phyloP scores from a whole-genome alignment of 2,888 invertebrate genomes.

The Lamproptera curius region DNA sequence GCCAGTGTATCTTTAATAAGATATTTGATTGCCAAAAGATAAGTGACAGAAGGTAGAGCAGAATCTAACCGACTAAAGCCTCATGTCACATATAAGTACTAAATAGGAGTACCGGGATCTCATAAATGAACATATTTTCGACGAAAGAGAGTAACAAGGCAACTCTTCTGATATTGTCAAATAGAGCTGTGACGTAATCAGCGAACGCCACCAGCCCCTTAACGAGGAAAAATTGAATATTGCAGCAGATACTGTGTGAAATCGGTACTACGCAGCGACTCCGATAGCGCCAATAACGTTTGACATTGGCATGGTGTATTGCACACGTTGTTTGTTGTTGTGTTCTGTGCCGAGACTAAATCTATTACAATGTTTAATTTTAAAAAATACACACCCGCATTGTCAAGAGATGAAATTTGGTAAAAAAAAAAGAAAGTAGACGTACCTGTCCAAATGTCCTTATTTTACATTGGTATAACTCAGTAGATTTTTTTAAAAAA shows the following conservation, averaged over 20 bases:
- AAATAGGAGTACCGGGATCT: too few relatives aligned
- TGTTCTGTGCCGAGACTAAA: slow-evolving; percentile 27
- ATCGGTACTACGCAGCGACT: slow-evolving; percentile 21
- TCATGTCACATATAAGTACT: too few relatives aligned
- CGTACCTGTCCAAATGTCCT: too few relatives aligned
- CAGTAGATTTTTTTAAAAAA: neutral
- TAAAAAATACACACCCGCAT: neutral
- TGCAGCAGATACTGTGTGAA: slow-evolving; percentile 23
- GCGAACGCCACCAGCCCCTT: slow-evolving; percentile 17
- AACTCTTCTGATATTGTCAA: too few relatives aligned
- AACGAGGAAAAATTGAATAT: slow-evolving; percentile 24
- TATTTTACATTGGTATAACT: too few relatives aligned
- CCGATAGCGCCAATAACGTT: slow-evolving; percentile 27
- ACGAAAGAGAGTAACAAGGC: too few relatives aligned
- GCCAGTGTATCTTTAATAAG: too few relatives aligned
- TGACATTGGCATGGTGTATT: slow-evolving; percentile 36
- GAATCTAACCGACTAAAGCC: too few relatives aligned
- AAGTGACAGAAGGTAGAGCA: too few relatives aligned
- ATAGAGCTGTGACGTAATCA: neutral
- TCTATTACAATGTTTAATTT: neutral
- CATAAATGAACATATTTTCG: too few relatives aligned
- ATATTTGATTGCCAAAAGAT: too few relatives aligned
- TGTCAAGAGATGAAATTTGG: neutral
- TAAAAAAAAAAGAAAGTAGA: neutral
- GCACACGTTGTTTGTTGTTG: slow-evolving; percentile 36